Evolutionary conservation across 2,797 vertebrate genomes (phyloP), one percentile per base, ranked within the genome.

Genomic region (Tragopan temminckii): DNA sequence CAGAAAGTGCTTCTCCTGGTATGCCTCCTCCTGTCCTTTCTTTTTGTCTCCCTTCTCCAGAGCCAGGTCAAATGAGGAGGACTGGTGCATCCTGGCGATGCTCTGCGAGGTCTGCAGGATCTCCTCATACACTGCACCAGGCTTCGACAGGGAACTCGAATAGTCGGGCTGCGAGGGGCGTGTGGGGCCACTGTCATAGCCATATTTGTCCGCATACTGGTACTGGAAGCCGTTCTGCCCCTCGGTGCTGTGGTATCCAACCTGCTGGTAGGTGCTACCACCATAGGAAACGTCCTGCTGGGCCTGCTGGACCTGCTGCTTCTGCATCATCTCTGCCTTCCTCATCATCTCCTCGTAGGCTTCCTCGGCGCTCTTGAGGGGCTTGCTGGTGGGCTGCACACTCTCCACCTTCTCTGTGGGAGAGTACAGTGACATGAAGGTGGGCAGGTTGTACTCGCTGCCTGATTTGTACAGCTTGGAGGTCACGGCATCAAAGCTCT

Each of bases 301-400:
- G 4, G 95, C 78, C 31, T 91, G 97, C 77, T 98, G 98, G n/a
- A 96, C 95, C 75, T 98, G 98, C 83, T 98, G 98, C 93, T 98
- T 98, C 96, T 99, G 99, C 97, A 99, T 98, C 95, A 99, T 98
- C 97, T 99, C 99, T 13, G 99, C 99, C 96, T 99, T 99, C 85
- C 98, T 98, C 99, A 99, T 99, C 99, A 99, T 99, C 95, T 99
- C 99, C 95, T 99, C 99, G 5, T 99, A 99, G 63, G 99, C 99
- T 94, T 99, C 99, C 95, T 99, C 99, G 0, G 99, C 99, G 10
- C 99, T 99, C 98, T 99, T 99, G 76, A 99, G 97, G 67, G 99
- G 99, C 97, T 99, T 99, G 97, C 98, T 98, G 27, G 98, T 96
- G 7, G 98, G 98, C 88, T 98, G 98, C 27, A 97, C 96, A 43